Base-by-base conservation (phyloP, 2,888 invertebrate genomes). In the Morpho deidamia region DNA sequence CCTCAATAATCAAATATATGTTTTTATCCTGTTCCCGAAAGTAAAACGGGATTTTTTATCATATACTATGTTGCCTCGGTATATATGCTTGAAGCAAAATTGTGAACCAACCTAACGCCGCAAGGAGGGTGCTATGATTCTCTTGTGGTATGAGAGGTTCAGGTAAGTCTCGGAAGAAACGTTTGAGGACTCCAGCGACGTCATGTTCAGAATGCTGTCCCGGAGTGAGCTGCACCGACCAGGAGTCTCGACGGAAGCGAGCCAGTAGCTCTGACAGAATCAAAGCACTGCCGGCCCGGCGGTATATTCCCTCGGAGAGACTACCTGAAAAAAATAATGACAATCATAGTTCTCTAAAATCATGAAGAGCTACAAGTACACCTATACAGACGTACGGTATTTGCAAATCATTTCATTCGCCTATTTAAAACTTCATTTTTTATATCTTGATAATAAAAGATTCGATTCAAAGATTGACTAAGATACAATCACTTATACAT, bases 161-260 rank as follows among this genome's bases (percentile, higher is more conserved):
- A 0, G 96, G 95, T 48, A 98, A 86, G 66, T 96, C 96, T n/a
- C 97, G 90, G 77, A 98, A 94, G 83, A 97, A 98, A 57, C 97
- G 90, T 78, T 97, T 97, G 7, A 98, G 84, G 0, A 95, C 95
- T 38, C 95, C 96, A 4, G 97, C 95, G 10, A 97, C 96, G 72
- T 97, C 97, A 76, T 97, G 95, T 66, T 97, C 96, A 0, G 93
- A 92, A 70, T 94, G 96, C 48, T 94, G 93, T 42, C 92, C 92
- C 7, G 91, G 90, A 10, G 94, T 94, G 44, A 97, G 91, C 74
- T 96, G 95, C 5, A 97, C 95, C 7, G 94, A 92, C 92, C 96
- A 96, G 10, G 97, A 95, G 73, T 97, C 95, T 61, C 93, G 92
- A 4, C 95, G 91, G 75, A 97, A 96, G 46, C 92, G 91, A 7